These are phyloP conservation scores for Callyntrura sp. DNA, from an alignment of 2,888 invertebrate species.

Conservation along the genomic window DNA sequence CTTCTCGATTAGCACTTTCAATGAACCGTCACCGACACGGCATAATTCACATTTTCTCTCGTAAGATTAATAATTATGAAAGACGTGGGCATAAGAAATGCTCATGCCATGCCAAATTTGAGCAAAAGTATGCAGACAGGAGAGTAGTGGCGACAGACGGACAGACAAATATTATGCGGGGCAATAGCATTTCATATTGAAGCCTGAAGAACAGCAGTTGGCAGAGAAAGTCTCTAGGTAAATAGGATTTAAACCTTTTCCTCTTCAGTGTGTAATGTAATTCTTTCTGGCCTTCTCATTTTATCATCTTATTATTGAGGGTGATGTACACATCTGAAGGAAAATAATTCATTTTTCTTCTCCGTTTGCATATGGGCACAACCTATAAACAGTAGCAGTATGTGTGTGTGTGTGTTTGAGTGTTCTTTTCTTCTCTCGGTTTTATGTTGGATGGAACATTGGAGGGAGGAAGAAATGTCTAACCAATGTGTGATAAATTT, in stretches of 20 bases:
- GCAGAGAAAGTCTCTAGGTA: too few relatives aligned
- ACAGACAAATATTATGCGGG: too few relatives aligned
- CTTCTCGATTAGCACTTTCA: too few relatives aligned
- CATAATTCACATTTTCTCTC: too few relatives aligned
- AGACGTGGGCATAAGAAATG: too few relatives aligned
- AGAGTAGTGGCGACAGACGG: too few relatives aligned
- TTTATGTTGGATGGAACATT: neutral
- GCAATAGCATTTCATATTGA: too few relatives aligned
- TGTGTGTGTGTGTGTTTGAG: neutral
- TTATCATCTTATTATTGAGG: conserved; percentile 3
- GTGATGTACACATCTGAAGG: conserved; percentile 15
- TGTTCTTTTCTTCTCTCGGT: conserved; percentile 23
- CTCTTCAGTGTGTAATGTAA: neutral
- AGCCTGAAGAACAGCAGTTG: too few relatives aligned
- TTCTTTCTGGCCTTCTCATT: neutral
- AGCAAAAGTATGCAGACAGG: too few relatives aligned
- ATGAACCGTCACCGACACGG: too few relatives aligned
- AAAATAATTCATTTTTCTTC: conserved; percentile 30
- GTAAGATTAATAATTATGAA: too few relatives aligned
- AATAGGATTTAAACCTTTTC: neutral
- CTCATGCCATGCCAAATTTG: too few relatives aligned
- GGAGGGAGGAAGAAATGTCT: neutral
- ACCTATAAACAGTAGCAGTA: neutral
- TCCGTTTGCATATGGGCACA: neutral
- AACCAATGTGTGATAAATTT: conserved; percentile 80